Conservation (phyloP, 1,140 invertebrate genomes). For the Drosophila tristis region DNA sequence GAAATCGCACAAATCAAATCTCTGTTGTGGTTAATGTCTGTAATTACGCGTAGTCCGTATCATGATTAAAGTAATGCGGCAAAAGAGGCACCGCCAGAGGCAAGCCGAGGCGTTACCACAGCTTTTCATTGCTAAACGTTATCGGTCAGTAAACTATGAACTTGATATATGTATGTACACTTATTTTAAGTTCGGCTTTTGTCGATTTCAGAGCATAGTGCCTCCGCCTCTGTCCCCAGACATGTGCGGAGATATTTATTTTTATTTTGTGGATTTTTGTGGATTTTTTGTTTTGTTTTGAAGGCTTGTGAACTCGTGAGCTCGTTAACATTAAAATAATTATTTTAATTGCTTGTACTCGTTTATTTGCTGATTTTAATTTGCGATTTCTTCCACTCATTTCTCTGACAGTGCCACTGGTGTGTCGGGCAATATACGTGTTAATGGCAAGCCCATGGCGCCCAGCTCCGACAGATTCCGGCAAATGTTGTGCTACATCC, state of each 20-base stretch:
- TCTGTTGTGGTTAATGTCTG: not conserved
- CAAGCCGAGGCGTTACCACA: slow-evolving; percentile 3
- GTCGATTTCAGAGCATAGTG: not conserved
- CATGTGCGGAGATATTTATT: slow-evolving; percentile 8
- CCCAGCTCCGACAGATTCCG: slow-evolving; percentile 88
- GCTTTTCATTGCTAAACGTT: slow-evolving; percentile 46
- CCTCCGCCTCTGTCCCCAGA: not conserved
- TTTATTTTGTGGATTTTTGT: not conserved
- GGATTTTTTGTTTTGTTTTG: not conserved
- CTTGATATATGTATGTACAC: slow-evolving; percentile 52
- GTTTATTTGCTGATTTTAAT: slow-evolving; percentile 26
- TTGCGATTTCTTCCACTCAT: slow-evolving; percentile 24
- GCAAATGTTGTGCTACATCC: slow-evolving; percentile 95
- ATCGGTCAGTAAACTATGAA: slow-evolving; percentile 78
- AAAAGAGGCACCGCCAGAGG: slow-evolving; percentile 7
- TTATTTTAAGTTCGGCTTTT: slow-evolving; percentile 16
- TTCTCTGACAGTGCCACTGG: slow-evolving; percentile 85
- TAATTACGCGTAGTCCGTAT: slow-evolving; percentile 14
- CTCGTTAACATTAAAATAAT: slow-evolving; percentile 41
- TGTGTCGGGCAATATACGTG: slow-evolving; percentile 88
- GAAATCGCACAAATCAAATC: slow-evolving; percentile 1
- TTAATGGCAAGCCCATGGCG: slow-evolving; percentile 91
- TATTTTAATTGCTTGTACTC: slow-evolving; percentile 31
- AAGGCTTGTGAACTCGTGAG: not conserved
- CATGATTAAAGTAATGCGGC: slow-evolving; percentile 7